Evolutionary conservation across 2,797 vertebrate species (phyloP).

Genomic region (Phoeniculus purpureus): DNA sequence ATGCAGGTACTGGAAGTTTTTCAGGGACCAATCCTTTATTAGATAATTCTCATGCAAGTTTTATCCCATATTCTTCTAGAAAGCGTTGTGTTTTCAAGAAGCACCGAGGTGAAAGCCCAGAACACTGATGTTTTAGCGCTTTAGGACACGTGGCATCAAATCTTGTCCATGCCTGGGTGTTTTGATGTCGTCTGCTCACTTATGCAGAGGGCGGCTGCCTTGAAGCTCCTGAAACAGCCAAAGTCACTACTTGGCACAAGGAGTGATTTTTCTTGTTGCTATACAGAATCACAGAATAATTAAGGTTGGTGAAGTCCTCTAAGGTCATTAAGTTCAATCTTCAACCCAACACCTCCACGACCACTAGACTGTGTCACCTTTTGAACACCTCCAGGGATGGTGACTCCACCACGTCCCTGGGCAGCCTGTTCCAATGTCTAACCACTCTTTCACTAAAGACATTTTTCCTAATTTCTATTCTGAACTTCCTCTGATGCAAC

Average conservation of each 20-base stretch:
- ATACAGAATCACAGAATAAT: no score
- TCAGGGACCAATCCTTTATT: not conserved
- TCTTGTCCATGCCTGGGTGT: not conserved
- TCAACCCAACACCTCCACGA: no score
- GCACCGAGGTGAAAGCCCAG: not conserved
- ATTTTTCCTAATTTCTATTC: no score
- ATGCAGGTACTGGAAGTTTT: not conserved
- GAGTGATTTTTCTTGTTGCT: not conserved
- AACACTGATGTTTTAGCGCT: not conserved
- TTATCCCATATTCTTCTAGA: not conserved
- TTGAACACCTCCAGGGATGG: no score
- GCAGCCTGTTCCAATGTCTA: no score
- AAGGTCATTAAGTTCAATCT: no score
- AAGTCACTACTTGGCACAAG: not conserved
- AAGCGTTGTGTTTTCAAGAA: not conserved
- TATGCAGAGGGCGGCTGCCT: not conserved
- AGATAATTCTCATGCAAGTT: not conserved
- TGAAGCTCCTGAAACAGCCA: not conserved
- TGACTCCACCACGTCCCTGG: no score
- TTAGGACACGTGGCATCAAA: not conserved
- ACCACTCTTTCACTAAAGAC: no score
- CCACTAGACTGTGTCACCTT: no score
- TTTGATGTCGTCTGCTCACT: not conserved
- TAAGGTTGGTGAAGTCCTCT: no score
- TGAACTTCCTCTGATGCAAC: no score